Conservation (phyloP, 2,113 vertebrate species). For the Thalassoma bifasciatum region DNA sequence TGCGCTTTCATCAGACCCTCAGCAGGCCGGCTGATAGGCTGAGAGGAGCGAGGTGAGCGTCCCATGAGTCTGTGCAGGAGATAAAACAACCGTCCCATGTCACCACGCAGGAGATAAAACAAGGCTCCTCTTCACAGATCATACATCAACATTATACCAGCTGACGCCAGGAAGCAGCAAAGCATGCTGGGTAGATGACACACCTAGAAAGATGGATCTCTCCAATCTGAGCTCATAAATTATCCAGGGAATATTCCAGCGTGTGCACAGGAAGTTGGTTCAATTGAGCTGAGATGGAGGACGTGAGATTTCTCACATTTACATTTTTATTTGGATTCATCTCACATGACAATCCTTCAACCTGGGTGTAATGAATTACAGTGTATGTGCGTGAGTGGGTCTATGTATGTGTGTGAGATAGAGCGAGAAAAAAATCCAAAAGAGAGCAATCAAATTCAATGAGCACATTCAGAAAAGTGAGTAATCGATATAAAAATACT, state of each 20-base stretch:
- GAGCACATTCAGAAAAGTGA: too few species aligned
- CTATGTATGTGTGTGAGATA: constrained; percentile 1
- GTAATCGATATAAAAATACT: too few species aligned
- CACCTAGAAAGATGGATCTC: constrained; percentile 66
- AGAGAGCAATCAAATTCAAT: too few species aligned
- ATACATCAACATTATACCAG: constrained; percentile 80
- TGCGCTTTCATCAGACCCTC: constrained; percentile 77
- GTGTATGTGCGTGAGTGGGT: constrained; percentile 4
- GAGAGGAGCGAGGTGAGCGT: constrained; percentile 34
- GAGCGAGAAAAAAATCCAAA: too few species aligned
- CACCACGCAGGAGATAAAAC: constrained; percentile 75
- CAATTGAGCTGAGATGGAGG: constrained; percentile 29
- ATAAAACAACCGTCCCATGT: constrained; percentile 79
- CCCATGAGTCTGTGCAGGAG: constrained; percentile 44
- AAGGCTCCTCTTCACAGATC: constrained; percentile 75
- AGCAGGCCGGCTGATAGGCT: constrained; percentile 45
- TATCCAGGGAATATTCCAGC: constrained; percentile 44
- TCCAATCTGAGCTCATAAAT: constrained; percentile 68
- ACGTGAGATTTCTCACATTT: neutral
- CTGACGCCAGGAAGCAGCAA: constrained; percentile 70
- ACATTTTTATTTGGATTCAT: constrained; percentile 17
- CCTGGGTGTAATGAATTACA: constrained; percentile 9
- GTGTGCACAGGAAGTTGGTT: constrained; percentile 23
- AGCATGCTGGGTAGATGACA: constrained; percentile 75
- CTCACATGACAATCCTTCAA: constrained; percentile 10